Percentiles rank a stretch among this genome's conserved stretches.
Conservation (phyloP, 1,140 invertebrate genomes). For the Tribolium madens region DNA sequence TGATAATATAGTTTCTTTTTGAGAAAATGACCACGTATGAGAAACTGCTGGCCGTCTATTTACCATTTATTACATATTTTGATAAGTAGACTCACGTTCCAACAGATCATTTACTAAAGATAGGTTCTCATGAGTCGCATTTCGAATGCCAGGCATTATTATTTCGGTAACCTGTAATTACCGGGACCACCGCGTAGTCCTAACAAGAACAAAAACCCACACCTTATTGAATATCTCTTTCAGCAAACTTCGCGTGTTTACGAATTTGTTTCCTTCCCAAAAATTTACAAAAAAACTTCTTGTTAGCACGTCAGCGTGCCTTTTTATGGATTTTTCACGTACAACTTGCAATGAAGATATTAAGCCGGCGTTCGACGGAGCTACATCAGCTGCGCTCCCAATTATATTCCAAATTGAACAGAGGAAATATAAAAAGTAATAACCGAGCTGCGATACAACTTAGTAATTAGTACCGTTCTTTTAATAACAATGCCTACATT, state of each 20-base stretch:
- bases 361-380: conserved; percentile 1
- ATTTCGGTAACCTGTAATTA: conserved; percentile 63
- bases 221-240: conserved; percentile 53
- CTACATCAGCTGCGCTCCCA: conserved; percentile 7
- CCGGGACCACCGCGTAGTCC: conserved; percentile 61
- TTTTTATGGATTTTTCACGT: conserved; percentile 40
- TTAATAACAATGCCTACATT: neutral
- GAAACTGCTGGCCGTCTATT: neutral
- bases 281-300: conserved; percentile 35
- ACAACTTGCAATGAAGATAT: conserved; percentile 43
- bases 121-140: conserved; percentile 62
- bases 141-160: conserved; percentile 61
- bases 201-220: conserved; percentile 55
- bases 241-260: conserved; percentile 48
- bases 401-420: conserved; percentile 26
- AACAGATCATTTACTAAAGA: conserved; percentile 60
- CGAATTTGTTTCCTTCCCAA: conserved; percentile 29
- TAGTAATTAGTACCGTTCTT: conserved; percentile 1
- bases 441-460: neutral
- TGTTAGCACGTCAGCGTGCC: conserved; percentile 48
- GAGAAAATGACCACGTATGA: neutral
- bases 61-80: conserved; percentile 41
- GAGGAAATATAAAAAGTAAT: conserved; percentile 38
- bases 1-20: no score
- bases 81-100: conserved; percentile 59